Evolutionary conservation across 2,888 invertebrate species (phyloP).

Genomic region (Dendrolimus pini): DNA sequence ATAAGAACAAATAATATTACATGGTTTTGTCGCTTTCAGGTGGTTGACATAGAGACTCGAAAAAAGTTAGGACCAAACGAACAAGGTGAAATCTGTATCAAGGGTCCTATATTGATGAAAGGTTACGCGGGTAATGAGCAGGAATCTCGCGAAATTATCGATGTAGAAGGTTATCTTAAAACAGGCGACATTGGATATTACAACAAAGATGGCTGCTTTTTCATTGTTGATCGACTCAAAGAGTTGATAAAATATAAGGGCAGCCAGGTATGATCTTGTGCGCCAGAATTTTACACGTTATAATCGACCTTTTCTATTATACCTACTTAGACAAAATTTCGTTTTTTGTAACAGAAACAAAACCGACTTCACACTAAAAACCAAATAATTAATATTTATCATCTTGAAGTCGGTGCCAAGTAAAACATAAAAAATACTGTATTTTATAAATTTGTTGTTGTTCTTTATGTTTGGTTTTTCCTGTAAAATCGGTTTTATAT

Average conservation of each 20-base stretch:
- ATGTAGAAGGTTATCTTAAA: slow-evolving; percentile 42
- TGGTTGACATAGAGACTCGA: slow-evolving; percentile 45
- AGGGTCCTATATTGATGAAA: slow-evolving; percentile 44
- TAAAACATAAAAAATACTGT: too few species aligned
- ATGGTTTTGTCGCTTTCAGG: slow-evolving; percentile 23
- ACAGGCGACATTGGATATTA: slow-evolving; percentile 52
- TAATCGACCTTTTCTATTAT: too few species aligned
- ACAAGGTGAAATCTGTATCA: slow-evolving; percentile 45
- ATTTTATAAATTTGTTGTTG: too few species aligned
- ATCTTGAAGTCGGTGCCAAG: too few species aligned
- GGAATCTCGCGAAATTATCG: slow-evolving; percentile 32
- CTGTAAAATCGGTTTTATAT: too few species aligned
- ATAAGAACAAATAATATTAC: not conserved
- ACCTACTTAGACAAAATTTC: too few species aligned
- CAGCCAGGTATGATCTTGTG: slow-evolving; percentile 18
- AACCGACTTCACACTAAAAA: too few species aligned
- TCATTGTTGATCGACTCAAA: slow-evolving; percentile 43
- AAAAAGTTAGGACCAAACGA: slow-evolving; percentile 33
- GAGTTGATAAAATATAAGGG: slow-evolving; percentile 54
- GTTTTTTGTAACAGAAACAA: too few species aligned
- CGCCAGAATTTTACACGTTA: slow-evolving; percentile 24
- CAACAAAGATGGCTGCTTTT: slow-evolving; percentile 43
- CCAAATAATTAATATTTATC: too few species aligned
- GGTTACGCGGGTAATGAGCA: slow-evolving; percentile 38
- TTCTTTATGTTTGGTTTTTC: too few species aligned